phyloP scores from a whole-genome alignment of 2,113 vertebrate genomes.

The Todiramphus chloris region DNA sequence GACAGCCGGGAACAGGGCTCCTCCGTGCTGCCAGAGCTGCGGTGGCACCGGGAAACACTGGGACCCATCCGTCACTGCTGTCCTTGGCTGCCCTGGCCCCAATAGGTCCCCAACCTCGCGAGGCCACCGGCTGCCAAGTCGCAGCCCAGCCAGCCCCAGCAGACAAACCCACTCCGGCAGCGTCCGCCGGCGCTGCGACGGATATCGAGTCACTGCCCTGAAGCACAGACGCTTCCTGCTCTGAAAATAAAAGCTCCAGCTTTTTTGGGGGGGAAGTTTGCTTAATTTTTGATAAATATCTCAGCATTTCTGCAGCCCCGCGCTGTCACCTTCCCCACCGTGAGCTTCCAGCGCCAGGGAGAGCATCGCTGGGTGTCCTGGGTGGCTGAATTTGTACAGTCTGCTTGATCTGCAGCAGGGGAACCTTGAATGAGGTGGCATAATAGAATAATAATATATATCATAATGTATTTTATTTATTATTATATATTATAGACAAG shows the following conservation, averaged over 20 bases:
- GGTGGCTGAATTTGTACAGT: accelerated
- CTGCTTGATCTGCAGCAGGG: background rate
- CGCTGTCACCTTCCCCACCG: background rate
- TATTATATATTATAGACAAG: no score
- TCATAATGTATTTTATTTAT: background rate
- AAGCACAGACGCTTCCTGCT: background rate
- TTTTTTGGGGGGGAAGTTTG: background rate
- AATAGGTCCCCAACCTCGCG: accelerated
- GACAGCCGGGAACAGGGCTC: background rate
- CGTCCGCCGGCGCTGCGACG: accelerated
- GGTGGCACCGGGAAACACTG: background rate
- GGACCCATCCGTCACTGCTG: background rate
- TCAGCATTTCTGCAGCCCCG: accelerated
- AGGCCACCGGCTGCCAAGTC: background rate
- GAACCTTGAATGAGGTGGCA: background rate
- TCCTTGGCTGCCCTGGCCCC: background rate
- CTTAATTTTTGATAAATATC: background rate
- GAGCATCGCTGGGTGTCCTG: accelerated
- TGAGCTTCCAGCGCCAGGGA: accelerated
- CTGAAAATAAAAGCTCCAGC: background rate
- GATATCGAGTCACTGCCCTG: background rate
- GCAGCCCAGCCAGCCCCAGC: background rate
- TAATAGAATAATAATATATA: background rate
- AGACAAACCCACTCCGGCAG: background rate
- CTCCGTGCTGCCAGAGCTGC: background rate